Evolutionary conservation across 2,888 invertebrate genomes (phyloP).

Genomic region (Tuberolachnus salignus): DNA sequence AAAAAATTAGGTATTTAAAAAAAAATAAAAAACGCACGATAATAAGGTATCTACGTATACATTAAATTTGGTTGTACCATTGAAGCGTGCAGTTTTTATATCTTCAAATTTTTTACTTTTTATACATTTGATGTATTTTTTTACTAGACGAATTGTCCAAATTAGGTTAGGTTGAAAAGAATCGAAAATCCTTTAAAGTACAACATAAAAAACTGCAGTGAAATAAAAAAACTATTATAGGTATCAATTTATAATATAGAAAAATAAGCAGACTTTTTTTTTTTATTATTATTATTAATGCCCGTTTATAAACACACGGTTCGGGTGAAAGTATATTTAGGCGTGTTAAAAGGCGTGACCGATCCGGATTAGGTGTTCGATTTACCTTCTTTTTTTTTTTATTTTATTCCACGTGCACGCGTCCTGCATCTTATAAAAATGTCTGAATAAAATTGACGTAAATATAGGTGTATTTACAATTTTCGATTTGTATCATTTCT

Average conservation of each 20-base stretch:
- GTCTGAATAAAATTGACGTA: not conserved
- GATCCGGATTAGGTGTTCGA: slow-evolving; percentile 47
- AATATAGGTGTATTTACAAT: not conserved
- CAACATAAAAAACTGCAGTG: too few species aligned
- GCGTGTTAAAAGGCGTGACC: slow-evolving; percentile 50
- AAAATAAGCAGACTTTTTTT: slow-evolving; percentile 13
- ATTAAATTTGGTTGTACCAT: too few species aligned
- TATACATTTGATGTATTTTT: too few species aligned
- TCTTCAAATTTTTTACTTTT: too few species aligned
- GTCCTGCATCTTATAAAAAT: slow-evolving; percentile 26
- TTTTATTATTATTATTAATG: slow-evolving; percentile 21
- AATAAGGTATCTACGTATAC: too few species aligned
- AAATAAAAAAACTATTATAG: too few species aligned
- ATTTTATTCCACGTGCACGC: not conserved
- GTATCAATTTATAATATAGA: not conserved
- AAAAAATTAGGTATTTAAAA: too few species aligned
- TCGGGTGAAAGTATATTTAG: slow-evolving; percentile 51
- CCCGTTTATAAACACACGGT: not conserved
- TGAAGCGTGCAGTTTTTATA: too few species aligned
- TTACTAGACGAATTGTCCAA: too few species aligned
- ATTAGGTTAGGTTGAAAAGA: too few species aligned
- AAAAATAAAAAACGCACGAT: too few species aligned
- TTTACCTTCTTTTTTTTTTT: slow-evolving; percentile 29
- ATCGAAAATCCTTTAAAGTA: too few species aligned
- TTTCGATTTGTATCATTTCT: not conserved